Base-by-base conservation (phyloP, 2,797 vertebrate genomes). In the Somateria mollissima region DNA sequence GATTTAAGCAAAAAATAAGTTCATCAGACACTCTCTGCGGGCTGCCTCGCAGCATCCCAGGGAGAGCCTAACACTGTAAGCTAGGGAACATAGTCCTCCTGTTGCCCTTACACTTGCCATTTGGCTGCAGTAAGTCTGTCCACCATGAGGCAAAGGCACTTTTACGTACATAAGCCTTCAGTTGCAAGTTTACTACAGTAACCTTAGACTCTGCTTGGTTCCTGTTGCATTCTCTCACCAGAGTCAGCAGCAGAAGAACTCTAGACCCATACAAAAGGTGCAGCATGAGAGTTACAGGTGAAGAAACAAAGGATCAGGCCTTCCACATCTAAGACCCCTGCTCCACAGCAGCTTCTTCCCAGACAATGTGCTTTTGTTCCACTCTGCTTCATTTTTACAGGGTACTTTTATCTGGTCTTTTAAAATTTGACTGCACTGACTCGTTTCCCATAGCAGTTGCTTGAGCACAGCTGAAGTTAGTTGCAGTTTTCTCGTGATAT, bases 1-100 rank as follows among this genome's bases (percentile, higher is more conserved):
- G 21, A 60, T 27, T n/a, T 30, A 66, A 73, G 56, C 41, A 27
- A 62, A 22, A 64, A 37, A 60, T 30, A 16, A 10, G 3, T 45
- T 60, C 2, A n/a, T 61, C 70, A 76, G 51, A 62, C 19, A 12
- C 6, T 3, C 6, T 62, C 32, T 47, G 49, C 37, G 58, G 13
- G 27, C 36, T 64, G 7, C 58, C 75, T 78, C 34, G 37, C 28
- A 49, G 2, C 0, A 4, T 49, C 39, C 13, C 0, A 0, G 61
- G 41, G 18, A 70, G 36, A 43, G 22, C 22, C 24, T 22, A 11
- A 30, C 45, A 27, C n/a, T 41, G 25, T 30, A 24, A 53, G 3
- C 25, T 47, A 53, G 8, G 19, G 36, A 8, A 24, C 76, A 32
- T 8, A 12, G 7, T 12, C 21, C 8, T 34, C 32, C 65, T 30